A percentile compares a stretch with the other conserved stretches of the same genome.
phyloP scores from a whole-genome alignment of 2,888 invertebrate species.

The Netelia melanura region DNA sequence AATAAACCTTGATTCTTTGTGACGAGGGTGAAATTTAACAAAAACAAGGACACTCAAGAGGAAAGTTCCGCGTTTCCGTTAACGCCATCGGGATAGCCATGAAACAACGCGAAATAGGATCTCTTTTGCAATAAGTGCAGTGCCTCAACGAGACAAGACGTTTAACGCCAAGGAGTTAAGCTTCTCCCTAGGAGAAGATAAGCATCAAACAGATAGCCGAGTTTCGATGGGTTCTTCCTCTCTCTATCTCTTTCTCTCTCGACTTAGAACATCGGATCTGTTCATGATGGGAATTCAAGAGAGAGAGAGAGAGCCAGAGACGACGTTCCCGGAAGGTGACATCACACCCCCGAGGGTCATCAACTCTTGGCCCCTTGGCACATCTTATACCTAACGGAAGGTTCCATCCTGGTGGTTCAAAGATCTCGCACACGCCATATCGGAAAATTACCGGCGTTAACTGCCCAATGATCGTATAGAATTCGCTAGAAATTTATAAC shows the following conservation, averaged over 20 bases:
- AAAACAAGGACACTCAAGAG: constrained; percentile 10
- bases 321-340: constrained; percentile 10
- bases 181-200: constrained; percentile 26
- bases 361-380: constrained; percentile 39
- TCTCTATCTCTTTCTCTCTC: constrained; percentile 3
- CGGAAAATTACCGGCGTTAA: constrained; percentile 59
- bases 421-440: constrained; percentile 43
- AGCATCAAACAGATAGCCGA: constrained; percentile 40
- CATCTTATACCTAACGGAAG: neutral
- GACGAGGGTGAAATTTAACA: neutral
- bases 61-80: constrained; percentile 1
- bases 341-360: constrained; percentile 56
- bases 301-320: constrained; percentile 8
- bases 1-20: neutral
- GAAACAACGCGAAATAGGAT: constrained; percentile 7
- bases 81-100: neutral
- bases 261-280: constrained; percentile 3
- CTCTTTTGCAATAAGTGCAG: constrained; percentile 19
- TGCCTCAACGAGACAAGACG: constrained; percentile 19
- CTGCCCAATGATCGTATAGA: constrained; percentile 28
- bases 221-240: constrained; percentile 34
- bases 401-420: constrained; percentile 15
- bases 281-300: constrained; percentile 24
- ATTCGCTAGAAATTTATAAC: constrained; percentile 25
- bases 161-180: constrained; percentile 48